Evolutionary conservation across 2,113 vertebrate species (phyloP), one percentile per base, ranked within the genome.

Genomic region (Protomyctophum bolini): DNA sequence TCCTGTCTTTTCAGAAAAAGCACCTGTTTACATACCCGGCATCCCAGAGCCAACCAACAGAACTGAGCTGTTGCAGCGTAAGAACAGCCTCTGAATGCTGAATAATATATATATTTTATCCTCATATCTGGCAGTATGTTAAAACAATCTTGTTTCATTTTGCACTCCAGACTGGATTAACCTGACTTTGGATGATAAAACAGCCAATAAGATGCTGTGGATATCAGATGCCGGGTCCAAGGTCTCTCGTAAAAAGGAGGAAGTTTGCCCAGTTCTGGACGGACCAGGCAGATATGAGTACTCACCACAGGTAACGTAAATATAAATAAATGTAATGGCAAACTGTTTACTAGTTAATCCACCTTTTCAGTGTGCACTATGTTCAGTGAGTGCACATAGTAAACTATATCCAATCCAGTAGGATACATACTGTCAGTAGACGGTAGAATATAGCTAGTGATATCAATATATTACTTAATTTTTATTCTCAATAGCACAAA

Each of bases 181-280:
- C 62, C 68, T 91, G 10, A 58, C 85, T 28, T 55, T 91, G 60
- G 84, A 91, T 47, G 88, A 89, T 2, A 84, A 80, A 52, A 89
- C 85, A 2, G 86, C 89, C 66, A 88, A 91, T 74, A 90, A 82
- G 56, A 57, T 85, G 77, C 50, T 91, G 48, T 90, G 88, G 88
- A 65, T 90, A 58, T 77, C 86, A 5, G 86, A 87, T 2, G 54
- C 15, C 0, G 74, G 77, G 8, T 64, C 69, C 3, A 83, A 80
- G 48, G 86, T 86, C 45, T 70, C 73, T 49, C 85, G 88, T 3
- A 80, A 79, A 49, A 87, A 76, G 21, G 10, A 80, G 56, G 85
- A 88, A 56, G 47, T 87, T 8, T 91, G 88, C 72, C 86, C 89
- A 0, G 86, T 80, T 60, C 82, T 88, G 63, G 85, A 91, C n/a